These are phyloP conservation scores for Yasuhikotakia modesta DNA, from an alignment of 2,797 vertebrate genomes.

Conservation along the genomic window DNA sequence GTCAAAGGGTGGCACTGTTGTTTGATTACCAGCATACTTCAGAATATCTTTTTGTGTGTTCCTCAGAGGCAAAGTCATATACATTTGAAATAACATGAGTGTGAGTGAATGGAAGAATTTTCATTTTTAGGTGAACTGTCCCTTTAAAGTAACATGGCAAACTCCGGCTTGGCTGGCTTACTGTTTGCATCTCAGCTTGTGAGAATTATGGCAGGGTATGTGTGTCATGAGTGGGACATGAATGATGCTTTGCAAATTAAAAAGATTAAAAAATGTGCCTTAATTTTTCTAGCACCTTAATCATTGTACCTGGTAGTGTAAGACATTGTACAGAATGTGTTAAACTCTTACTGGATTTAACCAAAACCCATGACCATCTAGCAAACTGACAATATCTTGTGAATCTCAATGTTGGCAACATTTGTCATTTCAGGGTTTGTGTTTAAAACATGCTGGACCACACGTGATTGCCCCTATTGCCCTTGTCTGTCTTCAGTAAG, in stretches of 20 bases:
- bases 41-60: no score
- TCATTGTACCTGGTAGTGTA: no score
- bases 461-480: conserved; percentile 39
- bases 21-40: no score
- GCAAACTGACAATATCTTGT: conserved; percentile 8
- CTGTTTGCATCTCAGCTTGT: conserved; percentile 2
- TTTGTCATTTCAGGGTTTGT: conserved; percentile 19
- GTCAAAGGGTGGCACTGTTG: no score
- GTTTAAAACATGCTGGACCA: conserved; percentile 26
- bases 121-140: no score
- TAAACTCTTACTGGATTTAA: background rate
- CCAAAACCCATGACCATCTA: background rate
- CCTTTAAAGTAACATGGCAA: background rate
- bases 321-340: background rate
- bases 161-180: background rate
- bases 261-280: background rate
- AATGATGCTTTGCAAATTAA: background rate
- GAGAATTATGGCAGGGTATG: background rate
- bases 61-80: no score
- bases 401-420: conserved; percentile 1
- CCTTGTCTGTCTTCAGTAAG: conserved; percentile 50
- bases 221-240: background rate
- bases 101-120: no score
- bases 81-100: no score
- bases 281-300: no score